These are phyloP conservation scores for Apostichopus japonicus DNA, from an alignment of 35 echinoderm and acorn worm genomes.

Conservation along the genomic window DNA sequence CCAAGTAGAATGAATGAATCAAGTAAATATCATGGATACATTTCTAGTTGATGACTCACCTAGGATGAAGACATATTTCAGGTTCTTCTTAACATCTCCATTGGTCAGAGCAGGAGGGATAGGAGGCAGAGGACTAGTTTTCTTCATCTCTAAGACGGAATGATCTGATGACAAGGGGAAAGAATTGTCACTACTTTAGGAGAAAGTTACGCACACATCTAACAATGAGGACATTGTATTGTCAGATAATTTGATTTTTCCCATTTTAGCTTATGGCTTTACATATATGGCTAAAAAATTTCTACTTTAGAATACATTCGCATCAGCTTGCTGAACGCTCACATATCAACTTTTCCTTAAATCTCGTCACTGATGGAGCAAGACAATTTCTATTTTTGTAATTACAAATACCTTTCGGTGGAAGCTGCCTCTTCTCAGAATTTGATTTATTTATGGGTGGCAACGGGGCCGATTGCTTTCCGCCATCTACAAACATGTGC, in stretches of 20 bases:
- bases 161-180: constrained; percentile 49
- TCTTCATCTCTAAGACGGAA: constrained; percentile 67
- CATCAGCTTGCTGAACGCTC: no score
- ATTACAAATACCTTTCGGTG: constrained; percentile 53
- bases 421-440: constrained; percentile 60
- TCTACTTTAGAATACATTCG: no score
- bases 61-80: constrained; percentile 74
- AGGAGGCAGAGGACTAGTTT: constrained; percentile 77
- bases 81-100: background rate
- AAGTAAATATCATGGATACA: no score
- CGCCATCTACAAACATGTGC: constrained; percentile 84
- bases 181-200: background rate
- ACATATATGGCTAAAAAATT: no score
- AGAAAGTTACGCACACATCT: background rate
- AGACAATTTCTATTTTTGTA: no score
- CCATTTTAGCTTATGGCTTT: background rate
- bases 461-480: constrained; percentile 71
- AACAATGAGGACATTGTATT: no score
- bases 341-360: no score
- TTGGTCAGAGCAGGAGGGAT: constrained; percentile 48
- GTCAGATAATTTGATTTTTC: no score
- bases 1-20: no score
- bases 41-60: constrained; percentile 57
- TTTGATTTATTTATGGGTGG: constrained; percentile 72
- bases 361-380: no score